Base-by-base conservation (phyloP, 2,797 vertebrate species). In the Manis pentadactyla region DNA sequence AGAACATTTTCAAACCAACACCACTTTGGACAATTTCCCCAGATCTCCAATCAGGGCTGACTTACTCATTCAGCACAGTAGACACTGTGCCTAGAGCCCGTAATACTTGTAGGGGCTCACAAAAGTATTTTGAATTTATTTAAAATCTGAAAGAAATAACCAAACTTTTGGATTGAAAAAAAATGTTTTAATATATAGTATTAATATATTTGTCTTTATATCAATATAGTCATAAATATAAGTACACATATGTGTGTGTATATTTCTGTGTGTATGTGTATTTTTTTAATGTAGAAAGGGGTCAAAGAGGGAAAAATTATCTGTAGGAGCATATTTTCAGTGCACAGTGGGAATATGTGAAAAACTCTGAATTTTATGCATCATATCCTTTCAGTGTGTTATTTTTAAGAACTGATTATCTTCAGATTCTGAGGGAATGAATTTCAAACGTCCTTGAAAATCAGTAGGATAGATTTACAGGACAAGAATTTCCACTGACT, bases 71-170 rank as follows among this genome's bases (percentile, higher is more conserved):
- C n/a, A 46, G 31, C 21, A 53, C 15, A 82, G 3, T 5, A 39
- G 37, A 17, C 37, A 29, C 37, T n/a, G 10, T 42, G 18, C 14
- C 12, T 8, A 27, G 17, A 14, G n/a, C 71, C 57, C 49, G 21
- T 0, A 11, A 61, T 64, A 61, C 42, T 75, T 90, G 13, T n/a
- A 82, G 34, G 5, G 8, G 9, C 17, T 75, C 31, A 81, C 17
- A 1, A 78, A 90, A 87, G 2, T 57, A 27, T 75, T 96, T 93
- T 87, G 19, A 81, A 37, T 84, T 77, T 88, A 0, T 88, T 90
- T 85, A 51, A 94, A 94, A 82, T 63, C n/a, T 75, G 42, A 86
- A 95, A 19, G n/a, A 73, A 90, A 92, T 69, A 55, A 63, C 46
- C 71, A 7, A 74, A 81, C 27, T 86, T 96, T 87, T 27, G 57